Conservation (phyloP, 2,797 vertebrate genomes). For the Champsocephalus gunnari region DNA sequence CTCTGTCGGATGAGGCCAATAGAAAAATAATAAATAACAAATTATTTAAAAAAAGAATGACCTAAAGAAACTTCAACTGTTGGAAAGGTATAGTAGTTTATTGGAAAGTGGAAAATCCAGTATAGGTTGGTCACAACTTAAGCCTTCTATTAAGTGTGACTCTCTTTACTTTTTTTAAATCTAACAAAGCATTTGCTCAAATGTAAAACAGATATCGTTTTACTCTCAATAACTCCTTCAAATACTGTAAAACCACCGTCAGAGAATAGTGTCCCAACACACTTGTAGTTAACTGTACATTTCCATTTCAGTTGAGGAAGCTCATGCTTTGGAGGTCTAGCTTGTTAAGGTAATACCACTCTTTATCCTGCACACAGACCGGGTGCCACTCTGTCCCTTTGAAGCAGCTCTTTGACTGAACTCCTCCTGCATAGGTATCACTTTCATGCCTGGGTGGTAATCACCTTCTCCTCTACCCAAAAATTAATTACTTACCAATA, state of each 20-base stretch:
- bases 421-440: conserved; percentile 63
- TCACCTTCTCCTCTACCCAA: conserved; percentile 73
- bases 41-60: no score
- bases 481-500: conserved; percentile 79
- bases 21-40: no score
- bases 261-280: neutral
- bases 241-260: neutral
- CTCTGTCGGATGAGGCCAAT: no score
- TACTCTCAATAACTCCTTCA: neutral
- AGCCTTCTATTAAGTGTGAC: no score
- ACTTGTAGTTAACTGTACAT: neutral
- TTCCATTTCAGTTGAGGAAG: neutral
- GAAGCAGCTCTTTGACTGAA: conserved; percentile 57
- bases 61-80: no score
- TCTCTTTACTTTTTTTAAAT: no score
- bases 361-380: conserved; percentile 12
- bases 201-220: neutral
- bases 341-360: neutral
- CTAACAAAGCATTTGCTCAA: neutral
- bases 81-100: no score
- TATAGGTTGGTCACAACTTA: no score
- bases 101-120: no score
- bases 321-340: neutral
- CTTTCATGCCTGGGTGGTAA: conserved; percentile 77
- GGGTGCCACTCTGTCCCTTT: conserved; percentile 33